These are phyloP conservation scores for Arrhopalites spinosus DNA, from an alignment of 2,888 invertebrate genomes.

Conservation along the genomic window DNA sequence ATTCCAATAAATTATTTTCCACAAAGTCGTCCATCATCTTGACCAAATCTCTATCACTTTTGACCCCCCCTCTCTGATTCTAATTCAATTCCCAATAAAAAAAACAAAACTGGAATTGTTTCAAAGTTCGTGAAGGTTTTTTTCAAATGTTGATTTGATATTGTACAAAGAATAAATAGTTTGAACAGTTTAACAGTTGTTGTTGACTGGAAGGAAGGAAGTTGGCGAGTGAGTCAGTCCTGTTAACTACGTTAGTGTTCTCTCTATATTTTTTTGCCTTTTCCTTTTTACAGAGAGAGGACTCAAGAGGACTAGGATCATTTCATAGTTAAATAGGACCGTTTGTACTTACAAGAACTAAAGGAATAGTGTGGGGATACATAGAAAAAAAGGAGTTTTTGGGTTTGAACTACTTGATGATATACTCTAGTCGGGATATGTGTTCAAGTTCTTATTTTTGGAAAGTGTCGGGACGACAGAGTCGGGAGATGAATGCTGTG, in stretches of 20 bases:
- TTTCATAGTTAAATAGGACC: not conserved
- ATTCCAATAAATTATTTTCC: slow-evolving; percentile 18
- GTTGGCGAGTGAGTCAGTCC: slow-evolving; percentile 16
- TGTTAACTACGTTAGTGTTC: slow-evolving; percentile 4
- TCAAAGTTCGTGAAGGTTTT: no score
- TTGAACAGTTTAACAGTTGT: no score
- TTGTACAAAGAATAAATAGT: no score
- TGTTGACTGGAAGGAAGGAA: slow-evolving; percentile 25
- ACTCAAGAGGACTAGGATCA: slow-evolving; percentile 16
- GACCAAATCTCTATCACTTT: no score
- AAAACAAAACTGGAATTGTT: no score
- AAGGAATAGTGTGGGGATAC: no score
- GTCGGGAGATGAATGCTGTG: slow-evolving; percentile 17
- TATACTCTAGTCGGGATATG: not conserved
- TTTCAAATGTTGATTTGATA: no score
- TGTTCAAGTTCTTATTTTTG: slow-evolving; percentile 20
- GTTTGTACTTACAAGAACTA: not conserved
- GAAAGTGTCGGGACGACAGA: not conserved
- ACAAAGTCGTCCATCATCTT: slow-evolving; percentile 25
- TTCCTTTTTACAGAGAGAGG: not conserved
- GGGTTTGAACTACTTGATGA: not conserved
- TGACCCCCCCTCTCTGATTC: no score
- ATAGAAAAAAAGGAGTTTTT: no score
- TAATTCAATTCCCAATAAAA: no score
- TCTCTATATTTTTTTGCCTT: not conserved